Evolutionary conservation across 2,113 vertebrate genomes (phyloP).

Genomic region (Taxidea taxus): DNA sequence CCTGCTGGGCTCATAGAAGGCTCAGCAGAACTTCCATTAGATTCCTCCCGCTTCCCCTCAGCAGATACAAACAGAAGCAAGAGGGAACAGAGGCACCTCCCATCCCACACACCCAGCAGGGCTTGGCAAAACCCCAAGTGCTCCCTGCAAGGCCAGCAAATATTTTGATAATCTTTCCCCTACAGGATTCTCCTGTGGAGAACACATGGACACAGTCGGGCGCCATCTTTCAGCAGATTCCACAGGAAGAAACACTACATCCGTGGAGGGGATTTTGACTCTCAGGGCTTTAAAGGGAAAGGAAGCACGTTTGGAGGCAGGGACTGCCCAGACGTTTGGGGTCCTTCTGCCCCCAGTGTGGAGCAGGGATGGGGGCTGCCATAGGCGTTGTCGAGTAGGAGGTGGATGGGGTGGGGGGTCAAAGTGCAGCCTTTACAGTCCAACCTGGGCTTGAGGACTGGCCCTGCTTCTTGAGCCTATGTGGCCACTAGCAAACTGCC

Average conservation of each 20-base stretch:
- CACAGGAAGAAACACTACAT: slow-evolving; percentile 36
- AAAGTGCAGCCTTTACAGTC: not conserved
- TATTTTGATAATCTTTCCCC: slow-evolving; percentile 67
- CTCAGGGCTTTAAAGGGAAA: not conserved
- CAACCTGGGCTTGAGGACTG: not conserved
- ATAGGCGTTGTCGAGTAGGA: rapidly evolving
- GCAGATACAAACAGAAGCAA: slow-evolving; percentile 5
- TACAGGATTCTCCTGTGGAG: slow-evolving; percentile 28
- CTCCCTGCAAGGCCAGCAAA: slow-evolving; percentile 45
- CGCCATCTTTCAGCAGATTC: not conserved
- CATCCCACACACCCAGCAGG: not conserved
- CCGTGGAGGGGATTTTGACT: not conserved
- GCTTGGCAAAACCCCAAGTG: not conserved
- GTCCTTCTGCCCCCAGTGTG: not conserved
- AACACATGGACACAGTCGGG: slow-evolving; percentile 20
- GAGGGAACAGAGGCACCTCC: slow-evolving; percentile 12
- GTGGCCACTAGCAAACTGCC: not conserved
- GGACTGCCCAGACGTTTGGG: not conserved
- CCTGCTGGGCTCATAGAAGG: not conserved
- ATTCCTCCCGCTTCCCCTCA: not conserved
- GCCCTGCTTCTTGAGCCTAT: not conserved
- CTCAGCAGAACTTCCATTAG: slow-evolving; percentile 27
- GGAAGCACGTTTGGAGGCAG: not conserved
- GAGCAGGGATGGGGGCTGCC: not conserved
- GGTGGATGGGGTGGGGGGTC: not conserved